These are phyloP conservation scores for Sturnira hondurensis DNA, from an alignment of 2,113 vertebrate genomes.

Conservation along the genomic window DNA sequence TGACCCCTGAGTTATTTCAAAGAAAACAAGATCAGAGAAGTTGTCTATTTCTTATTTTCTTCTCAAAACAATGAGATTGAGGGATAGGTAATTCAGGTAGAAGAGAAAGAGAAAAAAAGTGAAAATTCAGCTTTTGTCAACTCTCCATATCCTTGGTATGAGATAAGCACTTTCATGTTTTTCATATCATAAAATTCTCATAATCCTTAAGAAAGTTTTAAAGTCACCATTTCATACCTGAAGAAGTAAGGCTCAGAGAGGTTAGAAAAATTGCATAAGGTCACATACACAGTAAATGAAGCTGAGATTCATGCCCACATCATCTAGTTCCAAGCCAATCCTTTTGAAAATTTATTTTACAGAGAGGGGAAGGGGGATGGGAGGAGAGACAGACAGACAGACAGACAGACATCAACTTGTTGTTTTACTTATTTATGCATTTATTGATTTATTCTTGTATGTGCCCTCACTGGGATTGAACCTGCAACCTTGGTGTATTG, in stretches of 20 bases:
- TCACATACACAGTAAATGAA: not conserved
- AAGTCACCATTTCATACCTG: not conserved
- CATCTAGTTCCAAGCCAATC: not conserved
- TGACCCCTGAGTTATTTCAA: not conserved
- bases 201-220: not conserved
- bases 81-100: not conserved
- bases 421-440: too few relatives aligned
- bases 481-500: too few relatives aligned
- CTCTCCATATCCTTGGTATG: not conserved
- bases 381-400: too few relatives aligned
- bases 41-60: not conserved
- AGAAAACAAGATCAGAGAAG: slow-evolving; percentile 25
- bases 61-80: not conserved
- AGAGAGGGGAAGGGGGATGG: too few relatives aligned
- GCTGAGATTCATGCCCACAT: not conserved
- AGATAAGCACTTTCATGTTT: not conserved
- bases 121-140: not conserved
- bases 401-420: too few relatives aligned
- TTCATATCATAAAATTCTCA: not conserved
- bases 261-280: not conserved
- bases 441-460: too few relatives aligned
- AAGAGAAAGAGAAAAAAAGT: not conserved
- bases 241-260: not conserved
- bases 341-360: not conserved
- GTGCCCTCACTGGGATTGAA: too few relatives aligned